Base-by-base conservation (phyloP, 2,888 invertebrate species). In the Philereme vetulata region DNA sequence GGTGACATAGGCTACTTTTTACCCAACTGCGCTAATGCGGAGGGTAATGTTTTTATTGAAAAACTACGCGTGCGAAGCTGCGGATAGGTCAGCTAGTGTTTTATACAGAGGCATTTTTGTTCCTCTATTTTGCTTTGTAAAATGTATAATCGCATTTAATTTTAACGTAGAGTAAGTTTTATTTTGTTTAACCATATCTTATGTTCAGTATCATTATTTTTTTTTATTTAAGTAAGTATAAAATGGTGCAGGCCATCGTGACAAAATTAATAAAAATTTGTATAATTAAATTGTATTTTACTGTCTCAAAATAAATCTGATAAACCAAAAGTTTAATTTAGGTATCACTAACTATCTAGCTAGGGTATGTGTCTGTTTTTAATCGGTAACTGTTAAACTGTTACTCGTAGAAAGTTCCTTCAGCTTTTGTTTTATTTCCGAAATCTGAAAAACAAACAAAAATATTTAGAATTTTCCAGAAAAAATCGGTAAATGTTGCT, bases 391-490 rank as follows among this genome's bases (percentile, higher is more conserved):
- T 0, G 88, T 82, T 64, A 65, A 76, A 4, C 68, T 71, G 67
- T 90, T 88, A 4, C 84, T 81, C 0, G 77, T 75, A 0, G 91
- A 88, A 4, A 94, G 77, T 58, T 90, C 88, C 62, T 83, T 82
- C 10, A 94, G 78, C 67, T 93, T 93, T 59, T 91, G 90, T 73
- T 93, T 94, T 53, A 94, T 90, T 77, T 93, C 91, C 1, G 92
- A 76, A 63, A 94, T 92, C 94, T 94, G 90, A 49, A 92, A 87
- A 21, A 4, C 42, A 42, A 9, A 8, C 9, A 42, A 4, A 42
- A 21, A 21, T 21, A 21, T 1, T 21, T 21, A 21, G 21, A 21
- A 21, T 21, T 21, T 1, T 21, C 21, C 21, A 21, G 21, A 21
- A 21, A 21, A 21, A 1, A 1, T 21, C 21, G 21, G 21, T 1